Conservation (phyloP, 2,797 vertebrate species). For the Oophaga sylvatica region DNA sequence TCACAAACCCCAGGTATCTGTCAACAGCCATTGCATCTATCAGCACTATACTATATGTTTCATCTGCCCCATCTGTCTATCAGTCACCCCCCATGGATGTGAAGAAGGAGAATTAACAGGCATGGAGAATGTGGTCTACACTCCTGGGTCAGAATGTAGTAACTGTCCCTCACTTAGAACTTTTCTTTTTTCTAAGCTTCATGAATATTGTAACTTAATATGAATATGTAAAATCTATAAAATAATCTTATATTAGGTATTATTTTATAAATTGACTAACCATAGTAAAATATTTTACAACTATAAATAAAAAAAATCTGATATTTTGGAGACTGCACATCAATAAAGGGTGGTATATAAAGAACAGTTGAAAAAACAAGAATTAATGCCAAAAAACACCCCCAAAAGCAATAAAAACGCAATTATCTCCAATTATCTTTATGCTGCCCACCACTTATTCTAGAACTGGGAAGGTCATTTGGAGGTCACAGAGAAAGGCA, state of each 20-base stretch:
- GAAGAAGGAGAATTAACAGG: constrained; percentile 48
- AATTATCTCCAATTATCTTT: constrained; percentile 14
- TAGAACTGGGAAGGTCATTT: constrained; percentile 48
- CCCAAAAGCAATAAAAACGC: not conserved
- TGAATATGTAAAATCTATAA: not conserved
- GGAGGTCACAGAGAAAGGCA: constrained; percentile 57
- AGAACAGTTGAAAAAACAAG: not conserved
- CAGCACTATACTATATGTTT: constrained; percentile 44
- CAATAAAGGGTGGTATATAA: not conserved
- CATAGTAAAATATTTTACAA: not conserved
- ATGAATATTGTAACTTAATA: not conserved
- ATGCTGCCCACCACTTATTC: constrained; percentile 5
- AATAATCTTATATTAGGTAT: not conserved
- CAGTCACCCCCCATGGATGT: constrained; percentile 55
- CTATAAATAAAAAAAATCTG: not conserved
- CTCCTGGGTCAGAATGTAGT: constrained; percentile 12
- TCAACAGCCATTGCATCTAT: constrained; percentile 50
- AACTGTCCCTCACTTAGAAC: no score
- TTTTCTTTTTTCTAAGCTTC: not conserved
- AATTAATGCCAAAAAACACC: not conserved
- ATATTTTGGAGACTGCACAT: not conserved
- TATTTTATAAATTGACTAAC: not conserved
- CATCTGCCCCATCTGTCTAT: constrained; percentile 54
- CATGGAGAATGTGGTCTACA: constrained; percentile 3
- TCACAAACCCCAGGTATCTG: constrained; percentile 54